Conservation (phyloP, 2,888 invertebrate genomes). For the Ceraclea dissimilis region DNA sequence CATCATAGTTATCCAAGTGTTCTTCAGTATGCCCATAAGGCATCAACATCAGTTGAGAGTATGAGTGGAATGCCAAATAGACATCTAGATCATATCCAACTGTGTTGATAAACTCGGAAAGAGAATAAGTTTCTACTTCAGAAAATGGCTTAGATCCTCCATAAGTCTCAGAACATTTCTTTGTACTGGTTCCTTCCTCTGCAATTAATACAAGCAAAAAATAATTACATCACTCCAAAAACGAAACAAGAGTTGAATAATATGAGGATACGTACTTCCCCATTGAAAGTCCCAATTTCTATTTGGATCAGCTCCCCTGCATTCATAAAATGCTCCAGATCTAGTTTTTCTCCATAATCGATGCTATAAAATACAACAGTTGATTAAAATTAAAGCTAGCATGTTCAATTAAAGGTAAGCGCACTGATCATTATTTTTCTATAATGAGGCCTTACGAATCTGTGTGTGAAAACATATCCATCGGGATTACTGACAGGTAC, state of each 20-base stretch:
- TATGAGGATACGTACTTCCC: slow-evolving; percentile 29
- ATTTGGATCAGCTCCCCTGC: slow-evolving; percentile 46
- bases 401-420: no score
- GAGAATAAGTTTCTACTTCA: slow-evolving; percentile 46
- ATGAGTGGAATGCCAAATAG: slow-evolving; percentile 52
- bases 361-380: slow-evolving; percentile 35
- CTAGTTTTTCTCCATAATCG: slow-evolving; percentile 66
- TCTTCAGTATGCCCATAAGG: slow-evolving; percentile 41
- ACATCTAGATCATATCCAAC: slow-evolving; percentile 36
- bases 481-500: slow-evolving; percentile 68
- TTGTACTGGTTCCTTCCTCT: slow-evolving; percentile 38
- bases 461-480: slow-evolving; percentile 60
- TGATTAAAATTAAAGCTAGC: background rate
- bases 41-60: slow-evolving; percentile 46
- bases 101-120: slow-evolving; percentile 34
- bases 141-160: slow-evolving; percentile 47
- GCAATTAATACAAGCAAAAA: no score
- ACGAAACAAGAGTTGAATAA: background rate
- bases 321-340: slow-evolving; percentile 29
- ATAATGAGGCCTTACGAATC: slow-evolving; percentile 53
- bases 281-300: slow-evolving; percentile 46
- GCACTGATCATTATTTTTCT: no score
- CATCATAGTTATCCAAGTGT: slow-evolving; percentile 35
- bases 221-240: no score
- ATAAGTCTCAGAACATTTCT: slow-evolving; percentile 46